Conservation (phyloP, 1,140 invertebrate species). For the Cepaea nemoralis region DNA sequence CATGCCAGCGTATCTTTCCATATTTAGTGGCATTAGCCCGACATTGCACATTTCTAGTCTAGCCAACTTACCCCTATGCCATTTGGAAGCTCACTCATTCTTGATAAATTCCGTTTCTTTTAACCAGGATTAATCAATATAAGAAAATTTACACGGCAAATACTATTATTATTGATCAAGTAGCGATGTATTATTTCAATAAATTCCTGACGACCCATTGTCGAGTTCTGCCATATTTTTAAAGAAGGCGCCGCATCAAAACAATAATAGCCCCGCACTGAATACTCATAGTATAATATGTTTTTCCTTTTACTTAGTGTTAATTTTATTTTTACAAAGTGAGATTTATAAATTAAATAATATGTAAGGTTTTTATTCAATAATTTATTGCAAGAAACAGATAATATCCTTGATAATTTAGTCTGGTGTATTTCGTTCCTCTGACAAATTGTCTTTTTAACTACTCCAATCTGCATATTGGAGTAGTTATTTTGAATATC, state of each 20-base stretch:
- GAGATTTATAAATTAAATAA: too few species aligned
- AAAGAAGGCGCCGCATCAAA: constrained; percentile 39
- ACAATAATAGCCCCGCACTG: not conserved
- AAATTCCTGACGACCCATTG: not conserved
- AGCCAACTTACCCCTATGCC: constrained; percentile 8
- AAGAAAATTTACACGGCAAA: not conserved
- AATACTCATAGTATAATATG: too few species aligned
- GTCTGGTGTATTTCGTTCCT: too few species aligned
- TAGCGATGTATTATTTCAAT: not conserved
- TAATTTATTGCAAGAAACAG: too few species aligned
- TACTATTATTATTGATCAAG: not conserved
- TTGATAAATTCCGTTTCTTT: not conserved
- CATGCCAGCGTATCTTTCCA: not conserved
- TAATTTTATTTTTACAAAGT: too few species aligned
- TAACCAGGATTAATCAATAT: not conserved
- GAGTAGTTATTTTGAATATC: too few species aligned
- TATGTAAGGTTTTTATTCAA: too few species aligned
- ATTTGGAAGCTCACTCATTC: not conserved
- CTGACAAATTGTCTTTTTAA: too few species aligned
- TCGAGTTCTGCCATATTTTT: constrained; percentile 19
- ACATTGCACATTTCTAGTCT: not conserved
- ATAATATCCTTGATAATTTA: too few species aligned
- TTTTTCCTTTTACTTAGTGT: too few species aligned
- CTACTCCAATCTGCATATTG: too few species aligned
- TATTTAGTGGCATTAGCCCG: too few species aligned